Percentiles rank a stretch among this genome's conserved stretches.
phyloP scores from a whole-genome alignment of 30 jellyfish, hydroid and myxozoan species.

The Pelagia noctiluca region DNA sequence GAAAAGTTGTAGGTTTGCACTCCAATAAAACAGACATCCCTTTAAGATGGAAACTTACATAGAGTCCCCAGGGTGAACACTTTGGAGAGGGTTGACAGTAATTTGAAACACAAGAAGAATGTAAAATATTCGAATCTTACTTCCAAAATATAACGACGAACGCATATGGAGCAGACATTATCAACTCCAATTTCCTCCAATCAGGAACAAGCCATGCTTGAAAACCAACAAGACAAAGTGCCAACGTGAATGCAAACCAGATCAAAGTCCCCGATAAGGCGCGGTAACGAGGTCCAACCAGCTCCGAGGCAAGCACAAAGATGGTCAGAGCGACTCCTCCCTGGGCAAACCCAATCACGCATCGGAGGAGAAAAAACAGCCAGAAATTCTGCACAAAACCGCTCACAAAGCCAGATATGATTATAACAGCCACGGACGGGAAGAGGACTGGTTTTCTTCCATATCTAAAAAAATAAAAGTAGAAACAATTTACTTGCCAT shows the following conservation, averaged over 20 bases:
- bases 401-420: constrained; percentile 77
- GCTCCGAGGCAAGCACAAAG: constrained; percentile 93
- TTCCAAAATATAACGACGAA: constrained; percentile 71
- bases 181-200: constrained; percentile 83
- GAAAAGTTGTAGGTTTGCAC: too few relatives aligned
- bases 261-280: constrained; percentile 86
- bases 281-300: constrained; percentile 88
- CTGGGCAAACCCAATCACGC: constrained; percentile 86
- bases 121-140: constrained; percentile 51
- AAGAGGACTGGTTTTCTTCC: constrained; percentile 88
- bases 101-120: not conserved
- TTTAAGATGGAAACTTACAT: too few relatives aligned
- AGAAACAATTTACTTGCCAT: too few relatives aligned
- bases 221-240: constrained; percentile 81
- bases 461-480: constrained; percentile 68
- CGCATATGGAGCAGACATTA: constrained; percentile 82
- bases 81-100: not conserved
- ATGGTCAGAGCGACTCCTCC: constrained; percentile 95
- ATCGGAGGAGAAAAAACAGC: constrained; percentile 80
- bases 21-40: too few relatives aligned
- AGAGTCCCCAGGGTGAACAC: too few relatives aligned
- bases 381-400: constrained; percentile 77
- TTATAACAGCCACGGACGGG: constrained; percentile 79
- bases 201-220: constrained; percentile 92
- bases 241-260: constrained; percentile 91